Evolutionary conservation across 2,797 vertebrate species (phyloP), one percentile per base, ranked within the genome.

Genomic region (Oreochromis mossambicus): DNA sequence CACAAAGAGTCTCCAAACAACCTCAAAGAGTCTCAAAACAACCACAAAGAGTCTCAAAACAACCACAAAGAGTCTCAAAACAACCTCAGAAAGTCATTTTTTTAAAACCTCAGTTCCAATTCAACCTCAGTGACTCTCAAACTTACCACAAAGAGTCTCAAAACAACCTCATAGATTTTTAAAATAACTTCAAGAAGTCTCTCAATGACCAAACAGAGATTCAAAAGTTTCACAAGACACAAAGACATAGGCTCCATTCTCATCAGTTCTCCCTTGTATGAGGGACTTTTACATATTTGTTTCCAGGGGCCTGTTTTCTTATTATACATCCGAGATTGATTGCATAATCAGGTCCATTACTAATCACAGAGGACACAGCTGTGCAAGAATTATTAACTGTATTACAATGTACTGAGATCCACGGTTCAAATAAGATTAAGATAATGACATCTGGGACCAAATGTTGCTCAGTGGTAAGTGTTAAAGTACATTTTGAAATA

Each of bases 341-440:
- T 77, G 50, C 84, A 82, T 38, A 48, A 81, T 83, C 19, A 70
- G 77, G 38, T 11, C 78, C 55, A 81, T 86, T 80, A 80, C 58
- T 84, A 63, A 85, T 77, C 77, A 82, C 19, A 5, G 68, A 81
- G 63, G 51, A 82, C 68, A 34, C 73, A 81, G 75, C 86, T 84
- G 50, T 48, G 70, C 70, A 50, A 50, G 70, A 50, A 38, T 70
- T 77, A 89, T 79, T 81, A 92, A 77, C 48, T 56, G 61, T 11
- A 78, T 83, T 76, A 50, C 52, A 66, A 24, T 6, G 7, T 54
- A 80, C n/a, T 3, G 56, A 80, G 70, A 63, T 43, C 32, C 54
- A 38, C 75, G 21, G 43, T 83, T 75, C 11, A 85, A 78, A 90
- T 82, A n/a, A 84, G 83, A 84, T 92, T 89, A 78, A 81, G 61